Evolutionary conservation across 1,140 invertebrate species (phyloP).

Genomic region (Drosophila pachea): DNA sequence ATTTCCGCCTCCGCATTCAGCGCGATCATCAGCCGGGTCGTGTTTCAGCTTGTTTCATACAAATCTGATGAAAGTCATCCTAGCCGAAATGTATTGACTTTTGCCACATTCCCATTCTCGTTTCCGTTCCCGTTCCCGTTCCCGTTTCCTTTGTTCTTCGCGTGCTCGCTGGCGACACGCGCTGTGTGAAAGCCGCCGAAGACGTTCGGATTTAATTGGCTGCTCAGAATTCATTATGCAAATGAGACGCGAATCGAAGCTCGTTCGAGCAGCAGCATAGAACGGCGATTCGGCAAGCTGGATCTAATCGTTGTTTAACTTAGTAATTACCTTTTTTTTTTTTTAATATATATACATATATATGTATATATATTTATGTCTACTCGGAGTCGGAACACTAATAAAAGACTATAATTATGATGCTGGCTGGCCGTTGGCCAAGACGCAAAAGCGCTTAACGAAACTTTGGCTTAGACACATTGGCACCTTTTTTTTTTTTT

Average conservation of each 20-base stretch:
- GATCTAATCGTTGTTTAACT: constrained; percentile 74
- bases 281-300: constrained; percentile 38
- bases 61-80: not conserved
- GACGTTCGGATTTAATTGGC: constrained; percentile 59
- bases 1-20: constrained; percentile 66
- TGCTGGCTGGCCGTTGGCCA: constrained; percentile 40
- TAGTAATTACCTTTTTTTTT: constrained; percentile 65
- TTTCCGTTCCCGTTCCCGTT: not conserved
- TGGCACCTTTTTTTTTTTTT: constrained; percentile 56
- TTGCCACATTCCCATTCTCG: not conserved
- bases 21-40: constrained; percentile 12
- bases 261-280: constrained; percentile 14
- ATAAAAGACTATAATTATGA: constrained; percentile 50
- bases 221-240: constrained; percentile 67
- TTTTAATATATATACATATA: constrained; percentile 6
- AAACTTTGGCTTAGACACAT: constrained; percentile 53
- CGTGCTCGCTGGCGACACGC: constrained; percentile 38
- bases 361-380: not conserved
- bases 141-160: not conserved
- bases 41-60: no score
- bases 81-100: not conserved
- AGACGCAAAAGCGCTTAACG: constrained; percentile 36
- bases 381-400: constrained; percentile 33
- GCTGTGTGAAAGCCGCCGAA: constrained; percentile 49
- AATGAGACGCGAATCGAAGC: constrained; percentile 44